phyloP scores from a whole-genome alignment of 2,113 vertebrate species.

The Atlantisia rogersi region DNA sequence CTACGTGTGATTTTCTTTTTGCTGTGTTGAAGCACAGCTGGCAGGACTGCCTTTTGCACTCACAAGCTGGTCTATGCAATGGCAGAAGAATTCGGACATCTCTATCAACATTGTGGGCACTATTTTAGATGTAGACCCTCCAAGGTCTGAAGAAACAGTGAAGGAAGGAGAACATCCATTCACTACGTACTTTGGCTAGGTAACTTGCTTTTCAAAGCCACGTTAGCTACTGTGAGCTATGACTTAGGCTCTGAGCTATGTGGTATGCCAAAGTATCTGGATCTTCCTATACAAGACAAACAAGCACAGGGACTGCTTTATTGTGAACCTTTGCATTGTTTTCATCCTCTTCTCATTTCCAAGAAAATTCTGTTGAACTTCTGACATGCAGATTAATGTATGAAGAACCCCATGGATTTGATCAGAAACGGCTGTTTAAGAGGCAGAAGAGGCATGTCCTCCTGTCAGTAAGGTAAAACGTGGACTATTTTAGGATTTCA shows the following conservation, averaged over 20 bases:
- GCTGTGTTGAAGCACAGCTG: not conserved
- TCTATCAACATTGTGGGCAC: not conserved
- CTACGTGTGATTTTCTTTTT: not conserved
- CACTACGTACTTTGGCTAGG: not conserved
- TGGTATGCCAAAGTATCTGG: not conserved
- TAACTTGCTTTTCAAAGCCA: not conserved
- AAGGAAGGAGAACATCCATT: not conserved
- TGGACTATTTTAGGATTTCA: not conserved
- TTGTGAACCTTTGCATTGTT: not conserved
- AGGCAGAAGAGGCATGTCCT: not conserved
- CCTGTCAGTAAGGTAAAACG: not conserved
- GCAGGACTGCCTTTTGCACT: not conserved
- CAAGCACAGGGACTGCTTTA: not conserved
- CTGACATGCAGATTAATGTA: not conserved
- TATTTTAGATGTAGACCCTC: not conserved
- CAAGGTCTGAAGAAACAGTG: not conserved
- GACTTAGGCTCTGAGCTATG: not conserved
- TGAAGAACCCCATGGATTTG: not conserved
- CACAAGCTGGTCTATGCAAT: not conserved
- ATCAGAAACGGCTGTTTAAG: not conserved
- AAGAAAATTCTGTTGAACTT: not conserved
- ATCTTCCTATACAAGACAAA: not conserved
- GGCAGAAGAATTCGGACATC: not conserved
- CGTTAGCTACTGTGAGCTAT: not conserved
- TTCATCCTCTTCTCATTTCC: not conserved